Evolutionary conservation across 1,140 invertebrate genomes (phyloP).

Genomic region (Drosophila takahashii): DNA sequence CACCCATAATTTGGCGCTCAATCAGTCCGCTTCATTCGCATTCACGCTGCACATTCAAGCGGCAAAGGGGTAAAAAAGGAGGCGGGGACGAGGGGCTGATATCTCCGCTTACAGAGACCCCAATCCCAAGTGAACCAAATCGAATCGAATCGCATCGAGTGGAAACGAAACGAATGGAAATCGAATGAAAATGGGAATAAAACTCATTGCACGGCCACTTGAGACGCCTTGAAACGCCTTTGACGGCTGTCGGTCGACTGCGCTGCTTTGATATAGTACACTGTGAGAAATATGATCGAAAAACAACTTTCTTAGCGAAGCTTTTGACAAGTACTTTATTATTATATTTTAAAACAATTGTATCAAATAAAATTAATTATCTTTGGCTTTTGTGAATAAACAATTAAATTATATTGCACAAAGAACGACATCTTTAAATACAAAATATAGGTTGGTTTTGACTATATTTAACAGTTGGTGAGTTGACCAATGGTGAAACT

Average conservation of each 20-base stretch:
- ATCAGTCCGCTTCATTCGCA: slow-evolving; percentile 36
- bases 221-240: slow-evolving; percentile 52
- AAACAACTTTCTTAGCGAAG: too few species aligned
- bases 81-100: not conserved
- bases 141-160: slow-evolving; percentile 47
- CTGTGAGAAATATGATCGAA: not conserved
- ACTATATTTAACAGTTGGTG: too few species aligned
- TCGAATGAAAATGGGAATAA: slow-evolving; percentile 59
- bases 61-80: slow-evolving; percentile 5
- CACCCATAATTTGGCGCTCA: slow-evolving; percentile 30
- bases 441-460: too few species aligned
- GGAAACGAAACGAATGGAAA: slow-evolving; percentile 51
- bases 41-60: slow-evolving; percentile 56
- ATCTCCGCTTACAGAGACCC: slow-evolving; percentile 27
- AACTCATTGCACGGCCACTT: slow-evolving; percentile 64
- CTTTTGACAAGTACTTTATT: too few species aligned
- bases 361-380: too few species aligned
- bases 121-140: slow-evolving; percentile 47
- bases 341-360: too few species aligned
- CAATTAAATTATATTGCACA: too few species aligned
- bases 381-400: too few species aligned
- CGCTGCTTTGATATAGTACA: slow-evolving; percentile 4
- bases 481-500: too few species aligned
- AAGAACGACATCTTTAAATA: too few species aligned
- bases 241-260: slow-evolving; percentile 29